phyloP scores from a whole-genome alignment of 35 echinoderm and acorn worm genomes.

The Apostichopus californicus region DNA sequence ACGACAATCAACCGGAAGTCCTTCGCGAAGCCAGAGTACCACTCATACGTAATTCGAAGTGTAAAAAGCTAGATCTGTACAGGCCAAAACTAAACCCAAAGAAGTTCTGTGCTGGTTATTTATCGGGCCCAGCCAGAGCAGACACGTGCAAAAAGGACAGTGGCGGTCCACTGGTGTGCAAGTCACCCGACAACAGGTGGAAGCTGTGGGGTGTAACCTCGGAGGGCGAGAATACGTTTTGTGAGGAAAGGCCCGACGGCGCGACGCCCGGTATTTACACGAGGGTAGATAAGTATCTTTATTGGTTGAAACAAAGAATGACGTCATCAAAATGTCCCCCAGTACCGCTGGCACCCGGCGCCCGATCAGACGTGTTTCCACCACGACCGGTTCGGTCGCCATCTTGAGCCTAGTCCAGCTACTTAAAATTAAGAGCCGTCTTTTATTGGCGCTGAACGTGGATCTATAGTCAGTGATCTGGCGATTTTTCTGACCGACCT shows the following conservation, averaged over 20 bases:
- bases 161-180: slow-evolving; percentile 80
- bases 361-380: slow-evolving; percentile 11
- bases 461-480: not conserved
- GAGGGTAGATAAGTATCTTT: slow-evolving; percentile 74
- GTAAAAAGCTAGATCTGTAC: slow-evolving; percentile 53
- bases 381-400: slow-evolving; percentile 9
- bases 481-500: too few relatives aligned
- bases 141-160: slow-evolving; percentile 92
- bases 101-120: slow-evolving; percentile 76
- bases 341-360: not conserved
- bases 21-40: slow-evolving; percentile 74
- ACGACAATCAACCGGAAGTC: slow-evolving; percentile 37
- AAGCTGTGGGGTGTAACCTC: slow-evolving; percentile 92
- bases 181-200: slow-evolving; percentile 36
- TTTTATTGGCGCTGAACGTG: not conserved
- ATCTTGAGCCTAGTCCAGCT: slow-evolving; percentile 5
- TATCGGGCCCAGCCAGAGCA: not conserved
- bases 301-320: slow-evolving; percentile 78
- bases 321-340: slow-evolving; percentile 56
- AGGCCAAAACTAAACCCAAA: slow-evolving; percentile 74
- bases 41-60: slow-evolving; percentile 58
- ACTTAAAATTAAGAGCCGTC: not conserved
- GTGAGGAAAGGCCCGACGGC: slow-evolving; percentile 44
- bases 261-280: slow-evolving; percentile 79
- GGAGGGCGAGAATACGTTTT: slow-evolving; percentile 76